phyloP scores from a whole-genome alignment of 2,888 invertebrate genomes.

The Lapara coniferarum region DNA sequence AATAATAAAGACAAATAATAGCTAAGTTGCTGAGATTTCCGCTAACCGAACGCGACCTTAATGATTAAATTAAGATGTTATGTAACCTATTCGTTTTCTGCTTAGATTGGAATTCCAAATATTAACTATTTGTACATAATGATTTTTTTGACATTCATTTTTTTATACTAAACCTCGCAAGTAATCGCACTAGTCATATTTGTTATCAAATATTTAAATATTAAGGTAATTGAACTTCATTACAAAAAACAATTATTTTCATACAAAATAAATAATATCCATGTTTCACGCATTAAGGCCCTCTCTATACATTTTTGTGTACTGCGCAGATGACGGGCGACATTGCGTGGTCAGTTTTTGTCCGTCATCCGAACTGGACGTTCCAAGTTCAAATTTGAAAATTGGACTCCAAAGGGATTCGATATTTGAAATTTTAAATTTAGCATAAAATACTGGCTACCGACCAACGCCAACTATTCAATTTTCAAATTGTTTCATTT shows the following conservation, averaged over 20 bases:
- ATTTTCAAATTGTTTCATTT: constrained; percentile 34
- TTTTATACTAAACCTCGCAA: no score
- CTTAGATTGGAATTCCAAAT: no score
- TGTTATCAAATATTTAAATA: no score
- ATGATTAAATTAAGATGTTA: no score
- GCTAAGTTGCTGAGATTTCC: no score
- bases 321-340: constrained; percentile 73
- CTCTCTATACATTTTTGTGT: constrained; percentile 53
- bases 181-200: no score
- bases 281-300: constrained; percentile 30
- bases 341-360: constrained; percentile 81
- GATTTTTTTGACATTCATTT: no score
- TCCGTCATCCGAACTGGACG: constrained; percentile 80
- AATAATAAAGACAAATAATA: no score
- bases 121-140: no score
- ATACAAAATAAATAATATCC: constrained; percentile 13
- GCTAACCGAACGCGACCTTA: no score
- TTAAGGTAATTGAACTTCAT: no score
- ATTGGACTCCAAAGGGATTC: constrained; percentile 76
- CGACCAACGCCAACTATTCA: constrained; percentile 45
- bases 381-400: constrained; percentile 84
- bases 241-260: background rate
- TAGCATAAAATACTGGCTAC: constrained; percentile 65
- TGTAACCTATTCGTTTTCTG: no score
- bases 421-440: constrained; percentile 79